A percentile compares a stretch with the other conserved stretches of the same genome.
Evolutionary conservation across 2,888 invertebrate species (phyloP).

Genomic region (Meiosimyza platycephala): DNA sequence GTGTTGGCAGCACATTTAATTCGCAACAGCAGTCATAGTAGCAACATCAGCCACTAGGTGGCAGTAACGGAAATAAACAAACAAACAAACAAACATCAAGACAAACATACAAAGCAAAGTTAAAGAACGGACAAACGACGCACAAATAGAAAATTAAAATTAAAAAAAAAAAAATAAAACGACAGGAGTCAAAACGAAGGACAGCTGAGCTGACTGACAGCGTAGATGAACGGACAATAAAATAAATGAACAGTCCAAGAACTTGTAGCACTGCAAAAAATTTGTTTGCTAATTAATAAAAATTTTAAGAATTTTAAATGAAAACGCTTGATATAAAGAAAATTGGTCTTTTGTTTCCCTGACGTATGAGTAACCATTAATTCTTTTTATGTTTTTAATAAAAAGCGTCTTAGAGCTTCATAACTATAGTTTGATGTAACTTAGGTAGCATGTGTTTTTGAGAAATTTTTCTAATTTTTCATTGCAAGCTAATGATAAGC

Average conservation of each 20-base stretch:
- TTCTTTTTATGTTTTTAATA: too few species aligned
- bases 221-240: conserved; percentile 8
- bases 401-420: too few species aligned
- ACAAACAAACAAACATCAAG: neutral
- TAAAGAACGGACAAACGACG: conserved; percentile 8
- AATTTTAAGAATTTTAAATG: too few species aligned
- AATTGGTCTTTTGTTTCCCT: too few species aligned
- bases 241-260: conserved; percentile 14
- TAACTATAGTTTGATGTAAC: too few species aligned
- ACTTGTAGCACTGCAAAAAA: neutral
- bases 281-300: too few species aligned
- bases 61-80: conserved; percentile 2
- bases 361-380: too few species aligned
- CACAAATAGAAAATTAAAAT: neutral
- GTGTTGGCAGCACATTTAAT: conserved; percentile 3
- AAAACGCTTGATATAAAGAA: too few species aligned
- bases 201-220: neutral
- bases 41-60: conserved; percentile 1
- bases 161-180: neutral
- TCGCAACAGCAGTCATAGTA: conserved; percentile 1
- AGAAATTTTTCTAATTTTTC: too few species aligned
- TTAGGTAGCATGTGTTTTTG: too few species aligned
- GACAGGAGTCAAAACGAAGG: neutral
- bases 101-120: neutral
- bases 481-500: too few species aligned